phyloP scores from a whole-genome alignment of 2,888 invertebrate species.

The Scelioninae gen. 1 region DNA sequence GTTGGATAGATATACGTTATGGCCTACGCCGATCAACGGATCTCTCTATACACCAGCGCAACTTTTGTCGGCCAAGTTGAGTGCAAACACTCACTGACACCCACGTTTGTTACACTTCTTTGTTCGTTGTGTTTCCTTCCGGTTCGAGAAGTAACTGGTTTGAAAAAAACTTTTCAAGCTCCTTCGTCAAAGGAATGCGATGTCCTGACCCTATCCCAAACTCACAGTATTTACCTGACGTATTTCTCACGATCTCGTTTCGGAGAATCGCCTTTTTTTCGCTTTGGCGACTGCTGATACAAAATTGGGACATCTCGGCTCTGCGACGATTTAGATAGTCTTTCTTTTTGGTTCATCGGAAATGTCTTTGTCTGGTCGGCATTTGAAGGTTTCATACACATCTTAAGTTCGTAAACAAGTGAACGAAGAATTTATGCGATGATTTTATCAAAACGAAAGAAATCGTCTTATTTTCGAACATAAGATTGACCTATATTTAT shows the following conservation, averaged over 20 bases:
- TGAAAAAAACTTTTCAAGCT: slow-evolving; percentile 29
- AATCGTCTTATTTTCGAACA: slow-evolving; percentile 4
- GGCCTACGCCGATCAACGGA: slow-evolving; percentile 39
- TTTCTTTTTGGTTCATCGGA: slow-evolving; percentile 11
- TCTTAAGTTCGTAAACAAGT: background rate
- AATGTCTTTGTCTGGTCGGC: slow-evolving; percentile 16
- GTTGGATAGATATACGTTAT: slow-evolving; percentile 58
- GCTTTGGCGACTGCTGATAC: slow-evolving; percentile 7
- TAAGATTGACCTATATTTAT: slow-evolving; percentile 22
- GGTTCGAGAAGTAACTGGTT: slow-evolving; percentile 58
- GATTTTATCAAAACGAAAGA: background rate
- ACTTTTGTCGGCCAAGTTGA: slow-evolving; percentile 40
- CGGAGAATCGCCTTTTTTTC: slow-evolving; percentile 42
- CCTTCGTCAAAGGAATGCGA: slow-evolving; percentile 56
- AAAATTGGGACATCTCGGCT: slow-evolving; percentile 45
- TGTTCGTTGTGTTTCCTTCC: slow-evolving; percentile 79
- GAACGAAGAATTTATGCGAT: background rate
- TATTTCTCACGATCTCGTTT: slow-evolving; percentile 64
- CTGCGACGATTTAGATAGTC: slow-evolving; percentile 18
- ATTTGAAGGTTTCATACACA: background rate
- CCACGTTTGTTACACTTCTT: slow-evolving; percentile 69
- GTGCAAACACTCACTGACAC: no score
- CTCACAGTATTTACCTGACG: slow-evolving; percentile 56
- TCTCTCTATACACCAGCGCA: slow-evolving; percentile 24
- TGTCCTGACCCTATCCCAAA: slow-evolving; percentile 30